These are phyloP conservation scores for Geotrupes spiniger DNA, from an alignment of 2,888 invertebrate species.

Conservation along the genomic window DNA sequence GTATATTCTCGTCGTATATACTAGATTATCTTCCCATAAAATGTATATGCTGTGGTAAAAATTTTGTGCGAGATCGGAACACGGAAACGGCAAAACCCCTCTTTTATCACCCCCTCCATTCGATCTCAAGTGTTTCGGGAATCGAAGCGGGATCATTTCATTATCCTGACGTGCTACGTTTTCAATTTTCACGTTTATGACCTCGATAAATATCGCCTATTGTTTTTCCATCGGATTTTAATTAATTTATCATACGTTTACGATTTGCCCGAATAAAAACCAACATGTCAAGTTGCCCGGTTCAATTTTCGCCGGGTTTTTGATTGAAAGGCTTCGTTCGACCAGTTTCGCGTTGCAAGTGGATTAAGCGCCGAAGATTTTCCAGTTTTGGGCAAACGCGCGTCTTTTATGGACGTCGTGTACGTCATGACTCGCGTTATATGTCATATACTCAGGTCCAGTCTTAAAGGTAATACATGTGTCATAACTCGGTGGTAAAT, in stretches of 20 bases:
- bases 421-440: constrained; percentile 27
- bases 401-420: constrained; percentile 15
- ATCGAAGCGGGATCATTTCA: not conserved
- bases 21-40: constrained; percentile 12
- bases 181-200: constrained; percentile 7
- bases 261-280: not conserved
- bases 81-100: not conserved
- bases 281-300: not conserved
- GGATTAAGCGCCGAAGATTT: constrained; percentile 6
- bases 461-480: constrained; percentile 24
- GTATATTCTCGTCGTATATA: not conserved
- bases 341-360: constrained; percentile 4
- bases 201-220: constrained; percentile 11
- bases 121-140: constrained; percentile 7
- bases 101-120: constrained; percentile 1
- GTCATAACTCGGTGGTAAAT: constrained; percentile 23
- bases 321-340: constrained; percentile 4
- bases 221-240: constrained; percentile 9
- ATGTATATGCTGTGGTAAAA: constrained; percentile 7
- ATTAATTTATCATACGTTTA: constrained; percentile 9
- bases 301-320: not conserved
- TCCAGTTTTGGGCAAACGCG: constrained; percentile 15
- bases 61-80: not conserved
- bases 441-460: constrained; percentile 25
- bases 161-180: constrained; percentile 8